Base-by-base conservation (phyloP, 2,797 vertebrate species). In the Lepus townsendii region DNA sequence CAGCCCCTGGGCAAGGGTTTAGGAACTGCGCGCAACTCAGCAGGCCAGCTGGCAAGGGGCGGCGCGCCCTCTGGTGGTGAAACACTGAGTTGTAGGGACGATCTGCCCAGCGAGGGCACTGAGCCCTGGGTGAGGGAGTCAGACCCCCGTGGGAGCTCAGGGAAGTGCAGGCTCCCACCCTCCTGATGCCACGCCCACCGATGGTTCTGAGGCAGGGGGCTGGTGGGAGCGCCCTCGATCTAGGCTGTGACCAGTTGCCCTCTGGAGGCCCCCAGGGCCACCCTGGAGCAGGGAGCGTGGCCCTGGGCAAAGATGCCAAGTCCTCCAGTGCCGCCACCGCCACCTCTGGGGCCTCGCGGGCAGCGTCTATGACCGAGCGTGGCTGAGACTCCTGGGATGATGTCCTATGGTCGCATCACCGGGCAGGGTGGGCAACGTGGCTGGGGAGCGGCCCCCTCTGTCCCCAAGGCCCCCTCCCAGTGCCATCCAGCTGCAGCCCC, bases 21-120 rank as follows among this genome's bases (percentile, higher is more conserved):
- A 1, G 50, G 65, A 68, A 30, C 32, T 24, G 8, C n/a, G 2
- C 26, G 2, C 35, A 0, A 1, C 1, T 5, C 24, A 2, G 20
- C 54, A 24, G 86, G 20, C 14, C 35, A 16, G 0, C 0, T n/a
- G 32, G 54, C 2, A 77, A 38, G 11, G 14, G 3, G 27, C 52
- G 63, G 68, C 22, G 30, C 68, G 30, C 83, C 77, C 84, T 80
- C 94, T 80, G 7, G 85, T 88, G 93, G 68, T 62, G 0, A 26
- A 1, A 32, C 0, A 5, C 26, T 9, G 12, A 89, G 76, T n/a
- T 76, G 35, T 83, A 75, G 66, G 19, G 9, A 9, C 24, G 42
- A 47, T 27, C 0, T 0, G 7, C 20, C 62, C 7, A 10, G 8
- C 20, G 0, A 0, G 14, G 82, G 66, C 72, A n/a, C 1, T 30